These are phyloP conservation scores for Eupithecia inturbata DNA, from an alignment of 2,888 invertebrate species.

Conservation along the genomic window DNA sequence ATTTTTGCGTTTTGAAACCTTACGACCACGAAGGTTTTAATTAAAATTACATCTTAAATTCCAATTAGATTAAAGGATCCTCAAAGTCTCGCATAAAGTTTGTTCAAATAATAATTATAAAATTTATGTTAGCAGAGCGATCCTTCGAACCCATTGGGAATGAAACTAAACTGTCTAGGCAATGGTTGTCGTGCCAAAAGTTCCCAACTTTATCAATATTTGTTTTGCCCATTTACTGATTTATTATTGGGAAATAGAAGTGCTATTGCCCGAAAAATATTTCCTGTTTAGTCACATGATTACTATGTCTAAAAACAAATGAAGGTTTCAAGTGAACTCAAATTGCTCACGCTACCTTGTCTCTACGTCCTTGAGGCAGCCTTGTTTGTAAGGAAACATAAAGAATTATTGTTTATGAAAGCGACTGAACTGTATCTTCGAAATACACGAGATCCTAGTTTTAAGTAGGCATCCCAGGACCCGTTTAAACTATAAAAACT, in stretches of 20 bases:
- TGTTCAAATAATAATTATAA: conserved; percentile 56
- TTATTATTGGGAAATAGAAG: conserved; percentile 10
- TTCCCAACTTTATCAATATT: conserved; percentile 42
- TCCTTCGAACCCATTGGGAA: conserved; percentile 36
- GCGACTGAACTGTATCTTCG: too few relatives aligned
- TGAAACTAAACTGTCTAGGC: conserved; percentile 37
- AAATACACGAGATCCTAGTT: too few relatives aligned
- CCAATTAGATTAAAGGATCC: conserved; percentile 51
- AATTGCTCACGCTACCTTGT: too few relatives aligned
- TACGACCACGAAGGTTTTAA: conserved; percentile 43
- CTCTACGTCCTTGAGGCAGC: too few relatives aligned
- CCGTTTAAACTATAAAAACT: too few relatives aligned
- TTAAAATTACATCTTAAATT: conserved; percentile 53
- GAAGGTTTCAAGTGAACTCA: background rate
- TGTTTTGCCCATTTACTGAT: conserved; percentile 24
- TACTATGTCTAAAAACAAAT: background rate
- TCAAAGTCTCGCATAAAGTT: conserved; percentile 50
- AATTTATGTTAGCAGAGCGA: conserved; percentile 49
- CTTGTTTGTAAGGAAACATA: too few relatives aligned
- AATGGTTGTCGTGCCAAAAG: conserved; percentile 12
- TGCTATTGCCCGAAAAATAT: background rate
- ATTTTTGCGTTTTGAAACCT: conserved; percentile 41
- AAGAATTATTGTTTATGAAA: too few relatives aligned
- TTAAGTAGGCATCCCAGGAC: too few relatives aligned
- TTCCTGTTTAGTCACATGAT: background rate